A percentile compares a stretch with the other conserved stretches of the same genome.
These are phyloP conservation scores for Prosapia bicincta DNA, from an alignment of 2,888 invertebrate genomes.

Conservation along the genomic window DNA sequence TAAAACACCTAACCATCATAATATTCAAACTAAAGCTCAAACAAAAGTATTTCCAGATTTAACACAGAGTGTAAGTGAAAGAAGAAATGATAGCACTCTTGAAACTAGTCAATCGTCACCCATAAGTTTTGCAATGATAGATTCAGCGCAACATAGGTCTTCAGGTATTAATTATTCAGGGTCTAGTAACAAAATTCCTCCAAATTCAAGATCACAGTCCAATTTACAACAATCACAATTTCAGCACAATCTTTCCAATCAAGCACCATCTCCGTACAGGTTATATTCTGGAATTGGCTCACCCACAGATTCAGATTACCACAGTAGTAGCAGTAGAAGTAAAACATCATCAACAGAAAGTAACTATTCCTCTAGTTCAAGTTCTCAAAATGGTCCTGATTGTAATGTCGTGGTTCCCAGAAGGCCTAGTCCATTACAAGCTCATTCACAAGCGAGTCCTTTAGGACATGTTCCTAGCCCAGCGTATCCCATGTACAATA, in stretches of 20 bases:
- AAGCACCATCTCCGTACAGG: conserved; percentile 4
- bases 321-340: conserved; percentile 16
- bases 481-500: conserved; percentile 80
- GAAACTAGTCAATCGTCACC: conserved; percentile 67
- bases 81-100: conserved; percentile 45
- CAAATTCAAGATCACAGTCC: conserved; percentile 2
- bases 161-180: neutral
- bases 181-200: neutral
- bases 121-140: conserved; percentile 73
- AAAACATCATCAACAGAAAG: conserved; percentile 28
- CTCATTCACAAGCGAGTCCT: conserved; percentile 69
- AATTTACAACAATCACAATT: conserved; percentile 13
- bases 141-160: conserved; percentile 46
- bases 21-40: conserved; percentile 49
- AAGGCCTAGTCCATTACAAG: conserved; percentile 64
- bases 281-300: conserved; percentile 11
- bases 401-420: conserved; percentile 62
- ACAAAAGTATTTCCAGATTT: conserved; percentile 45
- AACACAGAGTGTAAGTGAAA: neutral
- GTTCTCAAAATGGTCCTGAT: conserved; percentile 62
- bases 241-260: conserved; percentile 15
- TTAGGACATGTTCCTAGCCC: conserved; percentile 72
- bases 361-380: conserved; percentile 30
- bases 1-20: conserved; percentile 47
- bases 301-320: conserved; percentile 29